Evolutionary conservation across 2,888 invertebrate species (phyloP), one percentile per base, ranked within the genome.

Genomic region (Hemaris fuciformis): DNA sequence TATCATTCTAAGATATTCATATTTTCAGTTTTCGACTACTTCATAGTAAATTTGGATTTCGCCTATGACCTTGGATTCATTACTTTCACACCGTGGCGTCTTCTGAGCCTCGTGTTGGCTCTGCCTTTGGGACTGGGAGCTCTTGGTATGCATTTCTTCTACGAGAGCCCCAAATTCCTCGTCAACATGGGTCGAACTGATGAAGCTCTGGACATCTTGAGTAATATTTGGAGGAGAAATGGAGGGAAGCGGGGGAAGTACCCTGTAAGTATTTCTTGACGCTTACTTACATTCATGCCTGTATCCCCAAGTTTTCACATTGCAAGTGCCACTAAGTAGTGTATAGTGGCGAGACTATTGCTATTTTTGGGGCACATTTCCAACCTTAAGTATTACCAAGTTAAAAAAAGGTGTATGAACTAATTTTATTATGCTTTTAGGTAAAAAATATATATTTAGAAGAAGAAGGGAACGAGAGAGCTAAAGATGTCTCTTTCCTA

Each of bases 81-180:
- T 18, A 70, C 66, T 1, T 83, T 84, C 56, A 74, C 72, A 0
- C 83, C 87, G 0, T 87, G 87, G 87, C 75, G 87, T 41, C 73
- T 87, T 1, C 64, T 87, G 23, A 70, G 77, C 2, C 57, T 87
- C 1, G 65, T 88, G 1, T 77, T 91, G 43, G 84, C 94, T 3
- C 34, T 95, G 7, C 95, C 95, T 0, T 91, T 94, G 57, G 77
- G 95, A 0, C 66, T 94, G 0, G 93, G 94, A 27, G 93, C 93
- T 0, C 63, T 94, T n/a, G 81, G 93, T 0, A 78, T 94, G 7
- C 84, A 91, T 23, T 88, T 93, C 64, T 92, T 94, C 66, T 93
- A 95, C n/a, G 96, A 96, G 77, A 96, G 95, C 74, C 96, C 96
- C 0, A 96, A 95, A 78, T 96, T 95, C 76, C 81, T 96, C 1